A percentile compares a stretch with the other conserved stretches of the same genome.
Evolutionary conservation across 2,113 vertebrate species (phyloP).

Genomic region (Crotalus helleri): DNA sequence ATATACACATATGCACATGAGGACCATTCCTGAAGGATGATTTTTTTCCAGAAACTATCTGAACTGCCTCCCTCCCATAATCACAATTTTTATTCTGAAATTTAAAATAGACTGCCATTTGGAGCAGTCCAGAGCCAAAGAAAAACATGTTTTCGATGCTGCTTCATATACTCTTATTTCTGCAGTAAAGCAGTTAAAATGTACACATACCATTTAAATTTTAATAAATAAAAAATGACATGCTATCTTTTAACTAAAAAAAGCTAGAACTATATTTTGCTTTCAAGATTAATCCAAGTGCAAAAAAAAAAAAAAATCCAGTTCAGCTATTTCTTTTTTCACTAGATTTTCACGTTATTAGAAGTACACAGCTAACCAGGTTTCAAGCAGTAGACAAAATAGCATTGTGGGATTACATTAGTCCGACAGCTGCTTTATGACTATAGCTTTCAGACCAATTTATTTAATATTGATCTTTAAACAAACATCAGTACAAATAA

Average conservation of each 20-base stretch:
- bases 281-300: conserved; percentile 58
- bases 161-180: background rate
- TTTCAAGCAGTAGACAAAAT: conserved; percentile 83
- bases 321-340: conserved; percentile 75
- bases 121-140: background rate
- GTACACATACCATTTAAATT: conserved; percentile 9
- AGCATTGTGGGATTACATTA: conserved; percentile 88
- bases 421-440: conserved; percentile 85
- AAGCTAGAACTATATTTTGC: background rate
- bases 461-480: conserved; percentile 91
- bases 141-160: background rate
- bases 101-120: background rate
- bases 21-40: background rate
- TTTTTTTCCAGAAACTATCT: background rate
- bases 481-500: conserved; percentile 89
- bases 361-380: conserved; percentile 81
- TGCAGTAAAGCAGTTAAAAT: background rate
- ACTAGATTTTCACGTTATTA: conserved; percentile 73
- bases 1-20: background rate
- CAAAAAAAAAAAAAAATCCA: conserved; percentile 65
- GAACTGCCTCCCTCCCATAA: background rate
- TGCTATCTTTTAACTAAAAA: conserved; percentile 19
- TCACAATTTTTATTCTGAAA: too few species aligned
- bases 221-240: conserved; percentile 23
- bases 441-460: conserved; percentile 87